Evolutionary conservation across 53 echinoderm and acorn worm species (phyloP).

Genomic region (Antedon mediterranea): DNA sequence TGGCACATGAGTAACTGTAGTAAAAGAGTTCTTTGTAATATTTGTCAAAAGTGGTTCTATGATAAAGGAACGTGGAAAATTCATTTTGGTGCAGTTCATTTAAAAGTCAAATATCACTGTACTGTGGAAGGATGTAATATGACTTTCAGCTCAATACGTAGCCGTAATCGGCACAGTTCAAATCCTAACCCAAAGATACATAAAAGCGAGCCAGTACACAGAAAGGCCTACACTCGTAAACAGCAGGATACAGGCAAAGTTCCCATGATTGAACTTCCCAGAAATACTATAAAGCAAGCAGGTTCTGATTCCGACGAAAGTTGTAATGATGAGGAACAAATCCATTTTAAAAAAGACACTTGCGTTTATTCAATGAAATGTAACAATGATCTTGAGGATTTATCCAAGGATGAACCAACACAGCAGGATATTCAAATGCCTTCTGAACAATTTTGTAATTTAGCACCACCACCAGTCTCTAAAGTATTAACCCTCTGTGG

Average conservation of each 20-base stretch:
- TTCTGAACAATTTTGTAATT: too few relatives aligned
- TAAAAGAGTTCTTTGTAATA: slow-evolving; percentile 37
- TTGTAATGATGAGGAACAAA: neutral
- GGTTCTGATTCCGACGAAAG: neutral
- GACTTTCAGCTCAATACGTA: slow-evolving; percentile 40
- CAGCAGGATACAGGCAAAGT: neutral
- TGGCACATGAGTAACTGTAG: slow-evolving; percentile 4
- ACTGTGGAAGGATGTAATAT: slow-evolving; percentile 45
- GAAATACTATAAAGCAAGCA: neutral
- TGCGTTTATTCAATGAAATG: neutral
- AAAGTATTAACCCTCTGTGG: neutral
- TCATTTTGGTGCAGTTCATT: slow-evolving; percentile 41
- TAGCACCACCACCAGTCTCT: neutral
- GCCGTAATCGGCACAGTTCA: slow-evolving; percentile 46
- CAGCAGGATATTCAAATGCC: neutral
- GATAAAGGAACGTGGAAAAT: slow-evolving; percentile 57
- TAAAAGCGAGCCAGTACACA: slow-evolving; percentile 1
- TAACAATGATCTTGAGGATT: neutral
- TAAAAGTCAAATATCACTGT: slow-evolving; percentile 41
- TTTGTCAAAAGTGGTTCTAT: slow-evolving; percentile 44
- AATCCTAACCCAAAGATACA: slow-evolving; percentile 47
- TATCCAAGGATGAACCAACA: neutral
- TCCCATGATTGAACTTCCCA: neutral
- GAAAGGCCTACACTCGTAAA: neutral
- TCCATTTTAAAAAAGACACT: neutral